phyloP scores from a whole-genome alignment of 53 echinoderm and acorn worm species.

The Antedon mediterranea region DNA sequence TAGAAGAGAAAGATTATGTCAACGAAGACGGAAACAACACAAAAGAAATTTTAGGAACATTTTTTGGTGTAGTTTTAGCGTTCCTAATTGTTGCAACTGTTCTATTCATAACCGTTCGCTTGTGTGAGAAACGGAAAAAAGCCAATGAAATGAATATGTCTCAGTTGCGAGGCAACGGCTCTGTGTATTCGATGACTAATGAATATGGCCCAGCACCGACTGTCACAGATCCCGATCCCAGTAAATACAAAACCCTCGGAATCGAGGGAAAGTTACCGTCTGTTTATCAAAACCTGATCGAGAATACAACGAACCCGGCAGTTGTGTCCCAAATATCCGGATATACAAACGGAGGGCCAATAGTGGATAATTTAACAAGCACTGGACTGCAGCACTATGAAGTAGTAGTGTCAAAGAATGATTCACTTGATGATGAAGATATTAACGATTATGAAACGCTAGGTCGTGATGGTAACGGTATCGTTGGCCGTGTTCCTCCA shows the following conservation, averaged over 20 bases:
- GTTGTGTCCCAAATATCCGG: neutral
- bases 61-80: neutral
- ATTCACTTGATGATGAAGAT: neutral
- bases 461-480: neutral
- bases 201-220: neutral
- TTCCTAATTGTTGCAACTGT: neutral
- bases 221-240: neutral
- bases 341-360: neutral
- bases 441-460: neutral
- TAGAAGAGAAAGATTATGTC: neutral
- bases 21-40: neutral
- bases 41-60: neutral
- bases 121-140: neutral
- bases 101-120: neutral
- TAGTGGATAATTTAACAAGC: neutral
- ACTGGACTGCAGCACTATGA: neutral
- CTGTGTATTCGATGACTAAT: conserved; percentile 1
- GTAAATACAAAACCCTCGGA: neutral
- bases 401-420: neutral
- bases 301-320: neutral
- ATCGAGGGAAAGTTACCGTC: neutral
- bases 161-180: neutral
- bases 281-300: neutral
- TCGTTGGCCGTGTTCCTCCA: neutral
- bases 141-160: neutral